Conservation (phyloP, 2,113 vertebrate species). For the Gopherus flavomarginatus region DNA sequence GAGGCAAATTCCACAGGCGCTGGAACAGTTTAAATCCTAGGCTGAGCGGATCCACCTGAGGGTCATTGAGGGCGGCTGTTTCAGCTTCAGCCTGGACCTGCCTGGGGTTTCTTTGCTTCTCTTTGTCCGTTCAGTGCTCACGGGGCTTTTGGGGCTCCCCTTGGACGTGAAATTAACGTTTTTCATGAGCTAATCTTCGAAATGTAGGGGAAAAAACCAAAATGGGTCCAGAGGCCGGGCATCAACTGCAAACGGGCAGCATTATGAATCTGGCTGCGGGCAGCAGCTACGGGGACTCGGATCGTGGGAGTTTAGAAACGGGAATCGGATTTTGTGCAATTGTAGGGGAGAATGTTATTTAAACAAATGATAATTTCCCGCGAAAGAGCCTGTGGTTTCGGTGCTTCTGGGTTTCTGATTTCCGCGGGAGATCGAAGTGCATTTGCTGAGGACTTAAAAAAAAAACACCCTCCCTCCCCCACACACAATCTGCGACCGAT, state of each 20-base stretch:
- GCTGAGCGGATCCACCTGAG: neutral
- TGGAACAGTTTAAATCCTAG: no score
- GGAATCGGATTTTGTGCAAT: neutral
- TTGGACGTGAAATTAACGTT: neutral
- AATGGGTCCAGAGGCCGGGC: neutral
- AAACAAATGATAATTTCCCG: no score
- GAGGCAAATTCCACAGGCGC: neutral
- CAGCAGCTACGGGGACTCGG: neutral
- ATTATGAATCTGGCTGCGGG: neutral
- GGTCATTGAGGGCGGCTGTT: neutral
- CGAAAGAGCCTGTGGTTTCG: neutral
- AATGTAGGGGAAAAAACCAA: no score
- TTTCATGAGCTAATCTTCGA: no score
- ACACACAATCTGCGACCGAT: no score
- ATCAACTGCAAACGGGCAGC: no score
- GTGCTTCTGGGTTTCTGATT: neutral
- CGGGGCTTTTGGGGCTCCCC: neutral
- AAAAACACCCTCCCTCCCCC: neutral
- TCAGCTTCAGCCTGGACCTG: accelerated
- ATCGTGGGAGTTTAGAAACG: neutral
- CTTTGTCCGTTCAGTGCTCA: no score
- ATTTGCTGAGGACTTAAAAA: neutral
- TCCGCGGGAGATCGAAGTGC: neutral
- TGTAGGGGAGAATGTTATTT: neutral
- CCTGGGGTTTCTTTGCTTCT: neutral